These are phyloP conservation scores for Hyperopisus bebe DNA, from an alignment of 2,113 vertebrate genomes.

Conservation along the genomic window DNA sequence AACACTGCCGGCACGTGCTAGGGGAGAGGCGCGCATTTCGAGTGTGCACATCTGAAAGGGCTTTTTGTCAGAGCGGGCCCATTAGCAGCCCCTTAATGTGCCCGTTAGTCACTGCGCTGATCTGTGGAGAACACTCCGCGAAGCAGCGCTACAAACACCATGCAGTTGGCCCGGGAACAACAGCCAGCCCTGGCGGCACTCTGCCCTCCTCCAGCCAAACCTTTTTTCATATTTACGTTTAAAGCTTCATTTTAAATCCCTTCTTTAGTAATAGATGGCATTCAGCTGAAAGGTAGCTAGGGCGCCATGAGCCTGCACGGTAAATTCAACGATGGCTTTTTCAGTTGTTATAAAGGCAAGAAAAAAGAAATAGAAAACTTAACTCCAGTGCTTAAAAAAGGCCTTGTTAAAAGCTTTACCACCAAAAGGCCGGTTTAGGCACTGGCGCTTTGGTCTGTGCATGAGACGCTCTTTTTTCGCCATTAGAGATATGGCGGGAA, in stretches of 20 bases:
- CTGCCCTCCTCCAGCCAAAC: not conserved
- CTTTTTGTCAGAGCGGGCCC: not conserved
- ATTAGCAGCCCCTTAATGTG: not conserved
- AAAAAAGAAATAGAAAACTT: not conserved
- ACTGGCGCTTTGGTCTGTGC: not conserved
- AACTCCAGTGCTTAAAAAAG: not conserved
- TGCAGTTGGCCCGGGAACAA: not conserved
- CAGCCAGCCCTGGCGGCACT: not conserved
- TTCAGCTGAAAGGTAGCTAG: not conserved
- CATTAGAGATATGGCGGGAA: conserved; percentile 18
- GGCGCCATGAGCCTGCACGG: not conserved
- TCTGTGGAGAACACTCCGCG: not conserved
- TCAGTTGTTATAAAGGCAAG: not conserved
- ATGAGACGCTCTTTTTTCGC: not conserved
- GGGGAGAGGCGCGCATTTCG: not conserved
- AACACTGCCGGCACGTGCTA: not conserved
- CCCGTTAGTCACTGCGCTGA: not conserved
- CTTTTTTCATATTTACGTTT: not conserved
- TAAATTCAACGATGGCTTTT: not conserved
- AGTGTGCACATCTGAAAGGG: not conserved
- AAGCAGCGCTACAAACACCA: not conserved
- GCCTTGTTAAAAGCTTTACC: not conserved
- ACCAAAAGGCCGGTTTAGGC: not conserved
- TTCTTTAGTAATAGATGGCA: not conserved
- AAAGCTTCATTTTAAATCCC: not conserved